A percentile compares a stretch with the other conserved stretches of the same genome.
Evolutionary conservation across 2,797 vertebrate species (phyloP).

Genomic region (Heteromormyrus szaboi): DNA sequence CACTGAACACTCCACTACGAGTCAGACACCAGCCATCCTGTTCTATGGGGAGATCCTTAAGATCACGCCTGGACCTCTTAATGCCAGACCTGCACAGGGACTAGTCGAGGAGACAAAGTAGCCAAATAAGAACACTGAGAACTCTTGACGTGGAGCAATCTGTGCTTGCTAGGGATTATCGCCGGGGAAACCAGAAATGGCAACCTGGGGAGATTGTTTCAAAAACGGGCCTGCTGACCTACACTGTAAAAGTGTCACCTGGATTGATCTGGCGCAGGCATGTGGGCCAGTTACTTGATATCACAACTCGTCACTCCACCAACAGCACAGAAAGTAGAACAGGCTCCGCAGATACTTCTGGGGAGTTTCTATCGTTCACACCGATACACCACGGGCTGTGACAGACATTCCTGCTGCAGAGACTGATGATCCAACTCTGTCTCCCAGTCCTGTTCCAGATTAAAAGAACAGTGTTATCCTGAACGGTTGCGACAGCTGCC

Average conservation of each 20-base stretch:
- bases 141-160: background rate
- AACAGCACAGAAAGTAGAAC: background rate
- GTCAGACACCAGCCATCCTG: background rate
- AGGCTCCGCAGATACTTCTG: background rate
- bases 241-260: background rate
- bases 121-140: background rate
- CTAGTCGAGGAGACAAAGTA: background rate
- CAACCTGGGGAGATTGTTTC: background rate
- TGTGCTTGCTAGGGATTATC: background rate
- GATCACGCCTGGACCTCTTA: background rate
- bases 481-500: background rate
- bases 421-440: background rate
- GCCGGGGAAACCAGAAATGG: background rate
- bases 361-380: background rate
- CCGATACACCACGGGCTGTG: background rate
- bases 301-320: background rate
- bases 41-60: background rate
- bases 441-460: background rate
- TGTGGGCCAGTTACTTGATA: background rate
- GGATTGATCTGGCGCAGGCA: background rate
- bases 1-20: background rate
- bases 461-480: background rate
- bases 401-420: background rate
- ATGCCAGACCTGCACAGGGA: background rate
- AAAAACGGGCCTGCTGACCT: background rate